Evolutionary conservation across 1,140 invertebrate genomes (phyloP), one percentile per base, ranked within the genome.

Genomic region (Aphelenchoides avenae): DNA sequence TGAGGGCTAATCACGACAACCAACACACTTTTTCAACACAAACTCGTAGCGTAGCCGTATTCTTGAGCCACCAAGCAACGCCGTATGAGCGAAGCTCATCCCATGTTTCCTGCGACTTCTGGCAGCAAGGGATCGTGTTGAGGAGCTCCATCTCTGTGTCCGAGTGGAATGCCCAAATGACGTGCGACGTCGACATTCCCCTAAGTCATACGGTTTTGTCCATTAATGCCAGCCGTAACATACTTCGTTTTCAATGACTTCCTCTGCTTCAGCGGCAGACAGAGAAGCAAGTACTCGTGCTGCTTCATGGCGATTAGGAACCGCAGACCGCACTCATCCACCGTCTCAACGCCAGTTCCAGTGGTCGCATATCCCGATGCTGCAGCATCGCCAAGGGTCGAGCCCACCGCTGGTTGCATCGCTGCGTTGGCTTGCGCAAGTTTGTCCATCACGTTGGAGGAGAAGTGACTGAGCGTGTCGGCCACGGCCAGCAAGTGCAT

Each of bases 141-240:
- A 98, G 78, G 29, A 98, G 79, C 78, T 96, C 94, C 73, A 95
- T 91, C 79, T 95, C 89, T 27, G 89, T 89, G 79, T 98, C 94
- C 0, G 92, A 97, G 80, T 99, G 94, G 79, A 92, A 98, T 1
- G 93, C 95, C 95, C 95, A 99, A 7, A 95, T 91, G 11, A 98
- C 82, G 79, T 95, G 91, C 52, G 89, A 87, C 1, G 88, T 87
- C 5, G 87, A 87, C 0, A 99, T 86, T 13, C 94, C 95, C 61
- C 66, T 68, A 29, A 52, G 69, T 39, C 36, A 47, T 36, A 15
- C 43, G 40, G 11, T 50, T 55, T 43, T 58, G 42, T 15, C 47
- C 15, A 43, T 9, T 5, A 51, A 24, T 11, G 27, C 30, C 11
- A 58, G 5, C 9, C 5, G 36, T 33, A 47, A 44, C 26, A 47